Percentiles rank a stretch among this genome's conserved stretches.
Evolutionary conservation across 2,113 vertebrate species (phyloP).

Genomic region (Burhinus bistriatus): DNA sequence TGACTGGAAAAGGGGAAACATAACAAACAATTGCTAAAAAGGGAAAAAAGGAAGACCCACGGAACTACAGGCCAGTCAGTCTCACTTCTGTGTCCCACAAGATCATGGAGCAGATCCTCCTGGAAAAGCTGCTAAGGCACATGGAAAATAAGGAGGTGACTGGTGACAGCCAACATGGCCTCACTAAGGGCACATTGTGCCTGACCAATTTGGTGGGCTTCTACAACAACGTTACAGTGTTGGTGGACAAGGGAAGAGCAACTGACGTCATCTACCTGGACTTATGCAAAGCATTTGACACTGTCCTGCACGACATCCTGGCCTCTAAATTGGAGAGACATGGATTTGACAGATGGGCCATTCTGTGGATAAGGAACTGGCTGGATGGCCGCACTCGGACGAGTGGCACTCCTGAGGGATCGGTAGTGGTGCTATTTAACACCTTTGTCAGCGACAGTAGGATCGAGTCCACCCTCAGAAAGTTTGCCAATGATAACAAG

Average conservation of each 20-base stretch:
- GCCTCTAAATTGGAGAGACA: background rate
- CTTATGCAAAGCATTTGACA: background rate
- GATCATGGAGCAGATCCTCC: too few relatives aligned
- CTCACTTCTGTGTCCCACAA: too few relatives aligned
- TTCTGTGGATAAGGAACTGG: background rate
- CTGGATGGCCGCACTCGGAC: background rate
- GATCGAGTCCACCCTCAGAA: background rate
- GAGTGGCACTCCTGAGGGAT: background rate
- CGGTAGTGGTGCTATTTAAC: background rate
- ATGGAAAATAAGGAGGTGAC: too few relatives aligned
- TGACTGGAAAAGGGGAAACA: background rate
- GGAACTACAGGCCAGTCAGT: too few relatives aligned
- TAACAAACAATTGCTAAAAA: too few relatives aligned
- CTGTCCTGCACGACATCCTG: background rate
- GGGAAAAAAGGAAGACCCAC: too few relatives aligned
- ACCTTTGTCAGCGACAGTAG: background rate
- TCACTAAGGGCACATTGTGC: background rate
- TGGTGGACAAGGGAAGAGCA: background rate
- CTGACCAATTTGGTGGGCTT: background rate
- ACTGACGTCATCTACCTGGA: background rate
- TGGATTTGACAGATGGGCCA: background rate
- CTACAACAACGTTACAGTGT: background rate
- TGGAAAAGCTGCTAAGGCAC: too few relatives aligned
- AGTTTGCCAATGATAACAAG: background rate
- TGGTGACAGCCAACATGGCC: too few relatives aligned